A percentile compares a stretch with the other conserved stretches of the same genome.
phyloP scores from a whole-genome alignment of 2,113 vertebrate species.

The Phodopus roborovskii region DNA sequence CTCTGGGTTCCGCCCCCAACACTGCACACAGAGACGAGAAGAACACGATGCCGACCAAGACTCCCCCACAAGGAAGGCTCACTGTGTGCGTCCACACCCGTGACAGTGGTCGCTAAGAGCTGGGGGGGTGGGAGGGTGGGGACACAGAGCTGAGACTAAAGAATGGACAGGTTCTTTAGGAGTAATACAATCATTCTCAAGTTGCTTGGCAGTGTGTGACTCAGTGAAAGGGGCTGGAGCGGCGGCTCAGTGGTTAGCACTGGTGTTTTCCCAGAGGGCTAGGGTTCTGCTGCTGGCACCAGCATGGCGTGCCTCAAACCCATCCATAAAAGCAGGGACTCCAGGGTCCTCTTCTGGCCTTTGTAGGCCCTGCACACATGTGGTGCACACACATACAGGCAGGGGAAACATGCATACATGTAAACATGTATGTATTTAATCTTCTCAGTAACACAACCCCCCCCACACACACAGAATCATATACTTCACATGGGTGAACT shows the following conservation, averaged over 20 bases:
- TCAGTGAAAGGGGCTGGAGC: neutral
- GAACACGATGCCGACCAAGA: neutral
- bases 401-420: neutral
- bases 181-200: no score
- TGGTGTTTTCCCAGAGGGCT: neutral
- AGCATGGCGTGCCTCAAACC: neutral
- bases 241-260: neutral
- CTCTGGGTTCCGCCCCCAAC: neutral
- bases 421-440: neutral
- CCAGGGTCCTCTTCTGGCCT: neutral
- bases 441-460: neutral
- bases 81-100: fast-evolving
- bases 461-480: neutral
- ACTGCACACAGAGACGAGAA: neutral
- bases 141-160: neutral
- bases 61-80: neutral
- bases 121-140: no score
- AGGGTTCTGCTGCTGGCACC: neutral
- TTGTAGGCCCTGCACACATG: neutral
- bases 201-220: neutral
- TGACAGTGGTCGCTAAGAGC: neutral
- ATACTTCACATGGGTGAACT: neutral
- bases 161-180: no score
- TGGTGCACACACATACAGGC: neutral
- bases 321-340: neutral